Evolutionary conservation across 2,113 vertebrate genomes (phyloP), one percentile per base, ranked within the genome.

Genomic region (Enhydra lutris): DNA sequence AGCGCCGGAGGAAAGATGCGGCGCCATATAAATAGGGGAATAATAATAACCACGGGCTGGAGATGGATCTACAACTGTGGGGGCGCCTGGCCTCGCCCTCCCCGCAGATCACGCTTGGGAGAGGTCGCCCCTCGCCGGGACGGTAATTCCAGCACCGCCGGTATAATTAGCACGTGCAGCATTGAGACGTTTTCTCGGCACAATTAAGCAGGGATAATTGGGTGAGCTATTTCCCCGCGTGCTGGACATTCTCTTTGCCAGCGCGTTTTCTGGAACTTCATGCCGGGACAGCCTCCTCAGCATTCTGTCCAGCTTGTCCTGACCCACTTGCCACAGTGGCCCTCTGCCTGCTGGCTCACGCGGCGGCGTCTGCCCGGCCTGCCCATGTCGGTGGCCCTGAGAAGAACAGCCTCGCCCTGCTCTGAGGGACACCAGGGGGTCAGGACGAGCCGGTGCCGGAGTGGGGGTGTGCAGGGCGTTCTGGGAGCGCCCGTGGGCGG

Each of bases 21-120:
- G 96, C 80, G 93, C 87, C 97, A 86, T 97, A 98, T 98, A 98
- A 98, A 98, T 98, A 98, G 98, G 88, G 94, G 97, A 95, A 97
- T 98, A 98, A 98, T 98, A 98, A 98, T 97, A 98, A 91, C 92
- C 92, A 86, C 39, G n/a, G 95, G 96, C 92, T 95, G 52, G 93
- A 74, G 78, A 59, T 7, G 71, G 67, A 82, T 95, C 91, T 91
- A 83, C 83, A 55, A 63, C 78, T 50, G 79, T 63, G 47, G 50
- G 91, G 93, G 90, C 29, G 93, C 96, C 95, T 47, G 61, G 95
- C 97, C 84, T 89, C 39, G 23, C 59, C 42, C 74, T 18, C 84
- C 80, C 89, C 12, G 1, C 92, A 78, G 34, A 7, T 23, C 78
- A 45, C 85, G 90, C 74, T 24, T 69, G 85, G 93, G 71, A 92